Evolutionary conservation across 64 coral and sea anemone species (phyloP), one percentile per base, ranked within the genome.

Genomic region (Cladopsammia gracilis): DNA sequence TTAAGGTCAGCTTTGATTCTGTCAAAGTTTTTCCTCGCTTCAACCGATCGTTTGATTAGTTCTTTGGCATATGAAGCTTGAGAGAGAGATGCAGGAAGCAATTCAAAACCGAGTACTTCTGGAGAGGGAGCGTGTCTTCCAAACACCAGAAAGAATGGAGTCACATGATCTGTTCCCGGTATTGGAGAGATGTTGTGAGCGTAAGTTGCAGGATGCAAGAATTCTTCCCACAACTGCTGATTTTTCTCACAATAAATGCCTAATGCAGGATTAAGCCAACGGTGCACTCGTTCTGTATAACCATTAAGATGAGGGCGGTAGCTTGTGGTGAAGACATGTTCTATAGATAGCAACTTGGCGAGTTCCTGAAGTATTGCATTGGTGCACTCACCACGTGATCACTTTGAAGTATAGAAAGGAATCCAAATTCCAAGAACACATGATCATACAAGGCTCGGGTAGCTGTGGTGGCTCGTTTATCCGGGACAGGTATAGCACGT

Each of bases 191-290:
- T 23, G 13, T 90, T 90, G 72, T 88, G 43, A 26, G 51, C 72
- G 75, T 89, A 89, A 64, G 25, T 22, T 15, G 88, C 75, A 53
- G 88, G 76, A 22, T 90, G 75, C 56, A 70, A 43, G 47, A 79
- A 81, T 18, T 90, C 88, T 81, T 90, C 76, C 88, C 88, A 70
- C 22, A 58, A 42, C 23, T 77, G 43, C 44, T 90, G 88, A 51
- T 90, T 64, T 11, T 90, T 68, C 10, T 81, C 58, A 81, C 88
- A 90, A 22, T 89, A 89, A 65, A 89, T 76, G 11, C 72, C 87
- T 42, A 89, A 44, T 19, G 71, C 87, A 43, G 72, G 12, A 50
- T 89, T 89, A 25, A 90, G 60, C 88, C 76, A 79, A 18, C 88
- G 46, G 45, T 90, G 88, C 3, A 90, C 88, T 70, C 75, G 0